These are phyloP conservation scores for Erythrocercus mccallii DNA, from an alignment of 2,113 vertebrate genomes.

Conservation along the genomic window DNA sequence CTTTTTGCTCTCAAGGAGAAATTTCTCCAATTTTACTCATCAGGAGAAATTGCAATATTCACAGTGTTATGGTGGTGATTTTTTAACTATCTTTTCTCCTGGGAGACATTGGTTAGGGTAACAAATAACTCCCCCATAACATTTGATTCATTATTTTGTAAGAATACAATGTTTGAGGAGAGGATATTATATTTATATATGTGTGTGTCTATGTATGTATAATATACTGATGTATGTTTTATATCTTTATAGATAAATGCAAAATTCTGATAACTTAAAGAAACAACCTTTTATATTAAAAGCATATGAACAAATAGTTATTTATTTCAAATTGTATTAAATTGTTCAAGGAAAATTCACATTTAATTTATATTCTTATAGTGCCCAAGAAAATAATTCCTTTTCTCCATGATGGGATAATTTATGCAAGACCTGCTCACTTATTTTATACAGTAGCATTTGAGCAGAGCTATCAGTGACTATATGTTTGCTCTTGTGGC, in stretches of 20 bases:
- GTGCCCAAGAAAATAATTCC: not conserved
- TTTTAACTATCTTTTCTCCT: slow-evolving; percentile 41
- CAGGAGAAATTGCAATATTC: slow-evolving; percentile 26
- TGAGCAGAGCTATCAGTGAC: slow-evolving; percentile 53
- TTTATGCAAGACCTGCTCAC: not conserved
- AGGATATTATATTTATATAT: not conserved
- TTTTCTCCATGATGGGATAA: not conserved
- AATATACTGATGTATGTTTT: not conserved
- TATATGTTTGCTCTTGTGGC: slow-evolving; percentile 55
- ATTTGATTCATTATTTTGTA: not conserved
- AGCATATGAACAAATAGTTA: not conserved
- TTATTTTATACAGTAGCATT: slow-evolving; percentile 39
- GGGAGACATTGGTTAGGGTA: slow-evolving; percentile 14
- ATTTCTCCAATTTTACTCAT: slow-evolving; percentile 62
- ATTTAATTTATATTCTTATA: not conserved
- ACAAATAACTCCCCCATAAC: slow-evolving; percentile 11
- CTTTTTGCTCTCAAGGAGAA: slow-evolving; percentile 65
- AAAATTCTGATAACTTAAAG: not conserved
- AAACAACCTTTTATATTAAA: not conserved
- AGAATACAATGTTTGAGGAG: slow-evolving; percentile 1
- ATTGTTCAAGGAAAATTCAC: not conserved
- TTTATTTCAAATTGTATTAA: not conserved
- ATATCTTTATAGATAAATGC: not conserved
- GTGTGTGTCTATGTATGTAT: not conserved
- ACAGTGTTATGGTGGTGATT: not conserved